These are phyloP conservation scores for Neolamprologus brichardi DNA, from an alignment of 2,113 vertebrate species.

Conservation along the genomic window DNA sequence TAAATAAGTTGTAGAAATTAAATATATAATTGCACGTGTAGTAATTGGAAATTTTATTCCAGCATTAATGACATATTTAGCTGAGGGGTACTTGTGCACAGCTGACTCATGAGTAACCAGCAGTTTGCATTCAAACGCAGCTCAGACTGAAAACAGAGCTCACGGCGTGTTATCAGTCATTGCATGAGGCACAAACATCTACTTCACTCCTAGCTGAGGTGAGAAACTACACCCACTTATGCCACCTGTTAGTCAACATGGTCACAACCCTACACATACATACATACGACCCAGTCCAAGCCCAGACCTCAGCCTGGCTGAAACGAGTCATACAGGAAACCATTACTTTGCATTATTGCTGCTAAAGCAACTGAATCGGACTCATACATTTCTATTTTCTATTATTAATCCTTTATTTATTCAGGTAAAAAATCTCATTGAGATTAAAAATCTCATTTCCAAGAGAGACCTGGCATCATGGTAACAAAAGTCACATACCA, in stretches of 20 bases:
- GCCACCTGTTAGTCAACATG: neutral
- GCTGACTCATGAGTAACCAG: neutral
- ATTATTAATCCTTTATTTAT: too few relatives aligned
- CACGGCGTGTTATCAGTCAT: accelerated
- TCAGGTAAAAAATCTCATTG: too few relatives aligned
- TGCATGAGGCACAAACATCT: neutral
- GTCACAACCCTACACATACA: accelerated
- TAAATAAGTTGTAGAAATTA: neutral
- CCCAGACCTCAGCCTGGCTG: neutral
- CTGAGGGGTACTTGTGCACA: neutral
- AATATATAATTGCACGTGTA: neutral
- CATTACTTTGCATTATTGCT: neutral
- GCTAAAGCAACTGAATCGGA: neutral
- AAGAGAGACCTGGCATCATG: too few relatives aligned
- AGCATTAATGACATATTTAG: neutral
- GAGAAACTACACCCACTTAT: neutral
- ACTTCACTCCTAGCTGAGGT: neutral
- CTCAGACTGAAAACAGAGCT: neutral
- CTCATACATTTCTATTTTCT: neutral
- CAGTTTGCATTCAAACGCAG: neutral
- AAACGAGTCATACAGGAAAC: accelerated
- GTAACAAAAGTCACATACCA: too few relatives aligned
- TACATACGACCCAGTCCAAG: neutral
- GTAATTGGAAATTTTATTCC: neutral
- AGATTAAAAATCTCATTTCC: too few relatives aligned